Base-by-base conservation (phyloP, 2,888 invertebrate species). In the Digitonthophagus gazella region DNA sequence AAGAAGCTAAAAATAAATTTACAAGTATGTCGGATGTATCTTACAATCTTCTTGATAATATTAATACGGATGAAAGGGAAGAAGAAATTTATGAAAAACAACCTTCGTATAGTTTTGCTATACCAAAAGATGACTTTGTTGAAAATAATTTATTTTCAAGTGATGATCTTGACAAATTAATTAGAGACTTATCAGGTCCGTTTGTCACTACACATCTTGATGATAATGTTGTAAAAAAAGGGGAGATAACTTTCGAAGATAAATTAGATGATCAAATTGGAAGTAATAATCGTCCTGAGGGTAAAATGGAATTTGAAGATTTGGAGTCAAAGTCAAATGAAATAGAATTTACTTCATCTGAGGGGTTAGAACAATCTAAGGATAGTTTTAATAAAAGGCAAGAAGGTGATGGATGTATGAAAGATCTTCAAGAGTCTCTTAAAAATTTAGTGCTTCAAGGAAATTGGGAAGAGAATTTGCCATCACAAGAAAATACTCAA, bases 21-120 rank as follows among this genome's bases (percentile, higher is more conserved):
- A 61, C 61, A 14, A 19, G 19, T n/a, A 61, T 20, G 18, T 16
- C 61, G 18, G 61, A 61, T 18, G 18, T 61, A n/a, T 19, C 61
- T 2, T 61, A 19, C 20, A 20, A 61, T 8, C 15, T 61, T 20
- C 20, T 61, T 19, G 61, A 61, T 4, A 5, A 18, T 8, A 15
- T 61, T 18, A n/a, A 20, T 8, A 5, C n/a, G 6, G 61, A 61
- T 19, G 61, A 61, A 1, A 6, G n/a, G 5, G 20, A 16, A 18
- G 4, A 15, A 1, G 18, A 18, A 61, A 61, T 61, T n/a, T 61
- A 61, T 20, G 19, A 19, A 20, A 1, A 20, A n/a, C 61, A 61
- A 18, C 18, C 8, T n/a, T 61, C 61, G 3, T 61, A 19, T 18
- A 19, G 8, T 8, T 6, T 19, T 16, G 61, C 15, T n/a, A 6